These are phyloP conservation scores for Lamproptera curius DNA, from an alignment of 2,888 invertebrate species.

Conservation along the genomic window DNA sequence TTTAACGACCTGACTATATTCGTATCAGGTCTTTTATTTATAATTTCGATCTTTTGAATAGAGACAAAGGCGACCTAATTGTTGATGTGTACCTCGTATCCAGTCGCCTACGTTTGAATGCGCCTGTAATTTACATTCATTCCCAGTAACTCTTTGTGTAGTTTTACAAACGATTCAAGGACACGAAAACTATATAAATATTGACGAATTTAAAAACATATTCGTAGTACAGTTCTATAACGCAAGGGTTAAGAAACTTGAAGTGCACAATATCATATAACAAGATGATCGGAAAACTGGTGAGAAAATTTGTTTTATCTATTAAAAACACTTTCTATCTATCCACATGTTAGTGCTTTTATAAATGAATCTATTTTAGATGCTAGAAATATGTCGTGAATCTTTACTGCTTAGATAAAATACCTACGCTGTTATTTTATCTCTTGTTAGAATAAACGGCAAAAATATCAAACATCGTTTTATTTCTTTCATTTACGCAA, in stretches of 20 bases:
- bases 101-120: slow-evolving; percentile 47
- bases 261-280: background rate
- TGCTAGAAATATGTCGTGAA: too few relatives aligned
- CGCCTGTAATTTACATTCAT: slow-evolving; percentile 65
- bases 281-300: slow-evolving; percentile 63
- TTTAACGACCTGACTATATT: slow-evolving; percentile 35
- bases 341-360: too few relatives aligned
- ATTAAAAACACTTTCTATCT: too few relatives aligned
- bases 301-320: too few relatives aligned
- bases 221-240: slow-evolving; percentile 27
- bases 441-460: too few relatives aligned
- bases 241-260: slow-evolving; percentile 30
- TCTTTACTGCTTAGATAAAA: too few relatives aligned
- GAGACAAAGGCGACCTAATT: slow-evolving; percentile 67
- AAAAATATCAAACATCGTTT: too few relatives aligned
- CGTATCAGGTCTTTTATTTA: slow-evolving; percentile 37
- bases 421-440: too few relatives aligned
- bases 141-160: slow-evolving; percentile 59
- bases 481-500: too few relatives aligned
- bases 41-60: slow-evolving; percentile 38
- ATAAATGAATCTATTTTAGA: too few relatives aligned
- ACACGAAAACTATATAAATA: slow-evolving; percentile 59
- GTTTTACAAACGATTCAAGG: slow-evolving; percentile 60
- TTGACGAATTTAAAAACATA: slow-evolving; percentile 34
- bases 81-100: slow-evolving; percentile 57